Evolutionary conservation across 2,113 vertebrate genomes (phyloP).

Genomic region (Burhinus oedicnemus): DNA sequence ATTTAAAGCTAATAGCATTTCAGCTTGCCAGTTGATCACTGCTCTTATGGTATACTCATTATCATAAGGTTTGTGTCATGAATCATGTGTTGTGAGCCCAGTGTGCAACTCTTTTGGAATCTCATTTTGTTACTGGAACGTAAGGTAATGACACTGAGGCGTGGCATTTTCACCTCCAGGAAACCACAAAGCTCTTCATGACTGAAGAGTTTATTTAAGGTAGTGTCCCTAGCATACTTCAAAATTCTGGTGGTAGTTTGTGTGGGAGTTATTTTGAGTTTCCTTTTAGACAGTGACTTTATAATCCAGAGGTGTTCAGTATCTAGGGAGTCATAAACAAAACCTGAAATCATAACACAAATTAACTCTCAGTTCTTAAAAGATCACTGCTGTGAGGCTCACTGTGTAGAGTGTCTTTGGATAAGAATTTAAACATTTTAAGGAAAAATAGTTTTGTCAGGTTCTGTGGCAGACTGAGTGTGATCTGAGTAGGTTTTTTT

Average conservation of each 20-base stretch:
- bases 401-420: background rate
- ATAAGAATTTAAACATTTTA: background rate
- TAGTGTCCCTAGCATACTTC: background rate
- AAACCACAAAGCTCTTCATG: background rate
- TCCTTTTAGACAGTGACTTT: background rate
- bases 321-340: background rate
- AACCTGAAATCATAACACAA: background rate
- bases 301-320: background rate
- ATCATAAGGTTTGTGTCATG: background rate
- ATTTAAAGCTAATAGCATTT: background rate
- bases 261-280: background rate
- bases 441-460: background rate
- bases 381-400: background rate
- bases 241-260: background rate
- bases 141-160: background rate
- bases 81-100: background rate
- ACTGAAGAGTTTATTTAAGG: background rate
- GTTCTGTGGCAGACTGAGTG: background rate
- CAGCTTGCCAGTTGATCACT: background rate
- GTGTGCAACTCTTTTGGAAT: background rate
- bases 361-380: background rate
- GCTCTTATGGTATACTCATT: accelerated
- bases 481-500: background rate
- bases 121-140: background rate
- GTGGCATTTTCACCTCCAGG: background rate